Evolutionary conservation across 2,888 invertebrate genomes (phyloP), one percentile per base, ranked within the genome.

Genomic region (Sipha maydis): DNA sequence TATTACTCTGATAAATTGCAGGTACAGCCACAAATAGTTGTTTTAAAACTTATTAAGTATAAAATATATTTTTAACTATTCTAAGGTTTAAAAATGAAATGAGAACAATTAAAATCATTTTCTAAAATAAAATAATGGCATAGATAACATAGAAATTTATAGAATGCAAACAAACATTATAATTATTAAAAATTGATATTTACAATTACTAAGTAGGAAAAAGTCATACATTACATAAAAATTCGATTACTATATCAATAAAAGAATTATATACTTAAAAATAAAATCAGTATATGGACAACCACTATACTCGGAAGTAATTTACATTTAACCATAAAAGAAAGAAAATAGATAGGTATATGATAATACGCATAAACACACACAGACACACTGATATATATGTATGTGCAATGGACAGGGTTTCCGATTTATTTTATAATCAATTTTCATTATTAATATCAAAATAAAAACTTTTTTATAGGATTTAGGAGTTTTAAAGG

Each of bases 381-480:
- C 71, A 48, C 28, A 4, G 7, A 79, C 21, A 84, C 25, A 21
- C 21, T 5, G 21, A 76, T 38, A 69, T 69, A 31, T 1, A 54
- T 5, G 21, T 56, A 34, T 61, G 34, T 56, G 2, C 25, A 8
- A 34, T 38, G 25, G 14, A 76, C n/a, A 77, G 14, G 25, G 85
- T 75, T 79, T 88, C 73, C 86, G 80, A 88, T 88, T 80, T 80
- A 85, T 82, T 80, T 73, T 41, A 82, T 80, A 88, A 88, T 80
- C 86, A 80, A 88, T 88, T 80, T 80, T 61, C 75, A 82, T 88
- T 80, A 80, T 86, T 86, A 80, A 80, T 80, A 86, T 88, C 31
- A 61, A 75, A 88, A 88, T 80, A 61, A 88, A 80, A 88, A 88
- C 56, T 82, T 75, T 88, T 85, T 77, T 77, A 77, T 85, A 85